Base-by-base conservation (phyloP, 2,888 invertebrate genomes). In the Hololepta plana region DNA sequence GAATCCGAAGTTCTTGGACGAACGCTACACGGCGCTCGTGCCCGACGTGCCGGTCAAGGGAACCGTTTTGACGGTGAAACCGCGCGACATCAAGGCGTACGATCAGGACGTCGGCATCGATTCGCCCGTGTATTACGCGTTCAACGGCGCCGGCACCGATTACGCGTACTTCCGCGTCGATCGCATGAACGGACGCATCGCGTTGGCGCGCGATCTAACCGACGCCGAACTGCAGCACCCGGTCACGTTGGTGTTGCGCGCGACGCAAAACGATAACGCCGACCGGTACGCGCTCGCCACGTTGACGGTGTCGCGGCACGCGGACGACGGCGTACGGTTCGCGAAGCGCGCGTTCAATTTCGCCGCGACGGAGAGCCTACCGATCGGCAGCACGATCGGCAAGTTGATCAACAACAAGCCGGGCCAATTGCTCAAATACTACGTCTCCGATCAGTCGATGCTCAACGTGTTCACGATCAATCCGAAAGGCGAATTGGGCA, bases 201-300 rank as follows among this genome's bases (percentile, higher is more conserved):
- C 60, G 12, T 57, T 72, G 31, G 61, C 64, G 15, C 59, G 61
- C 24, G 57, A 60, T 25, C 53, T 79, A 27, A 57, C 66, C 19
- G 64, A 64, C 28, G 61, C 62, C 25, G 72, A 72, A 35, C 54
- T 77, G 4, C 48, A 62, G 7, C 69, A 72, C 38, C 76, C 84
- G 1, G 67, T 74, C 15, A 85, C 84, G 2, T 56, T 87, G 17
- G 81, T 87, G 24, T 67, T 87, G 10, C 75, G 80, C 58, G 80
- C 75, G 38, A 53, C 51, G 4, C 55, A 55, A 34, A 55, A 77
- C 67, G 85, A 90, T 55, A 90, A 90, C 60, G 60, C 75, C 0
- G 88, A 88, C 57, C 69, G 85, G 27, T 85, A 85, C 50, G 82
- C 88, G 1, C 58, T 90, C 32, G 75, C 82, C 2, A 87, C 88